Percentiles rank a stretch among this genome's conserved stretches.
Conservation (phyloP, 2,888 invertebrate species). For the Acanthosepion pharaonis region DNA sequence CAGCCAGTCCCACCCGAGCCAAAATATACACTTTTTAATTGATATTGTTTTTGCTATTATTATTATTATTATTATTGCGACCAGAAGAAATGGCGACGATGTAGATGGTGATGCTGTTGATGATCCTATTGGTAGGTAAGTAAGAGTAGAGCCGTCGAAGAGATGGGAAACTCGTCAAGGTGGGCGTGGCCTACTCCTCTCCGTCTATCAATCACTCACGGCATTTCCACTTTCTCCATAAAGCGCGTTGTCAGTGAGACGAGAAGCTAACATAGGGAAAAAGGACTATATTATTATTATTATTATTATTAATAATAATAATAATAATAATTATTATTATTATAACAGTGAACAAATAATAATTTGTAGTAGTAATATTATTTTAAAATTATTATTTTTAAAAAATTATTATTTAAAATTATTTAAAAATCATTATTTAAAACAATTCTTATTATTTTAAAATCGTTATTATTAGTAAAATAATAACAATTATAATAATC, state of each 20-base stretch:
- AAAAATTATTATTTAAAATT: no score
- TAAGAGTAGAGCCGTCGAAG: neutral
- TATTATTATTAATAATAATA: no score
- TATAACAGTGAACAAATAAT: no score
- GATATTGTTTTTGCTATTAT: neutral
- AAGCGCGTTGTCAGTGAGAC: neutral
- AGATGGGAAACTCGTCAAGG: neutral
- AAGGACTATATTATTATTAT: neutral
- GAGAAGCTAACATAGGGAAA: neutral
- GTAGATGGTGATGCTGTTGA: neutral
- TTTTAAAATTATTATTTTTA: no score
- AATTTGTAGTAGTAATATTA: no score
- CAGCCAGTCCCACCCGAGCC: neutral
- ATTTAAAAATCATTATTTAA: no score
- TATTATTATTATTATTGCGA: neutral
- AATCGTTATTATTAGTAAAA: no score
- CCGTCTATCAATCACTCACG: neutral
- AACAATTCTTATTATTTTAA: no score
- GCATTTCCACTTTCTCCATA: neutral
- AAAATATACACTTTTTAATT: neutral
- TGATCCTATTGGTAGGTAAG: neutral
- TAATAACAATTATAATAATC: no score
- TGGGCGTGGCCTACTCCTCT: neutral
- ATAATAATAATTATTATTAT: no score
- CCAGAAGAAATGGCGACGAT: neutral